Conservation (phyloP, 2,888 invertebrate genomes). For the Melinopterus prodromus region DNA sequence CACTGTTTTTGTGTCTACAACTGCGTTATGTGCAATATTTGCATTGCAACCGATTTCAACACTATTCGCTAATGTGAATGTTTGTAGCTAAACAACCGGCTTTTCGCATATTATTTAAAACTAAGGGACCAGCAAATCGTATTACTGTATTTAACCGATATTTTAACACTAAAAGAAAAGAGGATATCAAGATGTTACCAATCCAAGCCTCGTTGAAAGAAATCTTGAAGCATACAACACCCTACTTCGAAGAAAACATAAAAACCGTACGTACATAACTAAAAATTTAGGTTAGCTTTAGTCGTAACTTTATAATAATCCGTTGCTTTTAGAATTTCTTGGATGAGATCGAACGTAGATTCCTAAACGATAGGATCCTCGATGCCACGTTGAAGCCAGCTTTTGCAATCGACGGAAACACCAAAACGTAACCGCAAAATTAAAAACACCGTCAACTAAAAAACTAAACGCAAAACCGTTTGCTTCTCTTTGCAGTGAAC, state of each 20-base stretch:
- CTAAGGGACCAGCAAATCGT: neutral
- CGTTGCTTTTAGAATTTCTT: neutral
- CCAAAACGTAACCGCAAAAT: neutral
- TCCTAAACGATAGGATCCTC: neutral
- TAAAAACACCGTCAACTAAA: neutral
- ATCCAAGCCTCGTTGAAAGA: neutral
- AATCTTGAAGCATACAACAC: conserved; percentile 6
- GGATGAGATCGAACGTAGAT: neutral
- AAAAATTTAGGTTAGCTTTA: neutral
- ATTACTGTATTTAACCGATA: neutral
- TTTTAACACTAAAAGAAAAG: neutral
- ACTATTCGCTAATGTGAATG: neutral
- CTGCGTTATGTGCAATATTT: neutral
- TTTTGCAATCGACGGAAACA: neutral
- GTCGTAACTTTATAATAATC: neutral
- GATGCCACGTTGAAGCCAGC: neutral
- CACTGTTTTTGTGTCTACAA: neutral
- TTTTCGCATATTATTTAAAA: no score
- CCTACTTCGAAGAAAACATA: conserved; percentile 7
- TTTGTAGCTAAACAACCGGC: no score
- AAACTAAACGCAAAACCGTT: neutral
- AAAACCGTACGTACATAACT: conserved; percentile 14
- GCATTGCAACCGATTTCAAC: neutral
- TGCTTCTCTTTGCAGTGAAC: neutral
- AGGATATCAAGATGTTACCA: neutral